A percentile compares a stretch with the other conserved stretches of the same genome.
Evolutionary conservation across 1,140 invertebrate species (phyloP).

Genomic region (Leucophenga varia): DNA sequence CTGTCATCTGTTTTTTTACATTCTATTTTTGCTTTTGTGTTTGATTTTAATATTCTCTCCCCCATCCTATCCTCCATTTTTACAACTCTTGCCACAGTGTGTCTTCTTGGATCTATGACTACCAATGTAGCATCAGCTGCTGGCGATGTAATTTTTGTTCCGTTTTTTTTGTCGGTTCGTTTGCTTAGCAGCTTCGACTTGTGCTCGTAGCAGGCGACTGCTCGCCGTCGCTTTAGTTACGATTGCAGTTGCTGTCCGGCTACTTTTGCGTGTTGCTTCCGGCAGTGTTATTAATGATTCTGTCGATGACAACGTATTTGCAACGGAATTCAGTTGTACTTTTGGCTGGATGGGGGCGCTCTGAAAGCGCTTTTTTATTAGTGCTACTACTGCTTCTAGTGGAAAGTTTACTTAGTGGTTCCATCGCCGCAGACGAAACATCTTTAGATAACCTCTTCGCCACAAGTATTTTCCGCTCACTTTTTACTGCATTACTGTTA

Average conservation of each 20-base stretch:
- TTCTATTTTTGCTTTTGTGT: constrained; percentile 36
- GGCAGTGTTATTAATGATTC: constrained; percentile 16
- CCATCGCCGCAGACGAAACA: too few relatives aligned
- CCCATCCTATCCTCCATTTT: constrained; percentile 55
- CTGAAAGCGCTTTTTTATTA: constrained; percentile 41
- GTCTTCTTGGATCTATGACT: constrained; percentile 11
- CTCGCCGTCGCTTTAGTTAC: constrained; percentile 47
- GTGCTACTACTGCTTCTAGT: constrained; percentile 25
- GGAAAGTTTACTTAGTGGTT: too few relatives aligned
- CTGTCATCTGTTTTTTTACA: constrained; percentile 27
- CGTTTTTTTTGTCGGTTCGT: not conserved
- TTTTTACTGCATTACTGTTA: not conserved
- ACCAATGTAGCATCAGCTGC: constrained; percentile 21
- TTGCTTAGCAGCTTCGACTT: constrained; percentile 23
- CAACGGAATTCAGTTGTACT: constrained; percentile 25
- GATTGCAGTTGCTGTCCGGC: constrained; percentile 46
- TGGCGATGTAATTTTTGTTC: constrained; percentile 11
- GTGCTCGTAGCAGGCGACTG: constrained; percentile 34
- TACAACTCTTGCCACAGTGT: constrained; percentile 20
- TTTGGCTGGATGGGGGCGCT: constrained; percentile 56
- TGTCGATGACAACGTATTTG: constrained; percentile 16
- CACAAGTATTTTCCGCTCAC: too few relatives aligned
- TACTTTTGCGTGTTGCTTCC: constrained; percentile 42
- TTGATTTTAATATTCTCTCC: constrained; percentile 25
- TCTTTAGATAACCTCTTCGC: too few relatives aligned